Conservation (phyloP, 2,888 invertebrate genomes). For the Diadegma fenestrale region DNA sequence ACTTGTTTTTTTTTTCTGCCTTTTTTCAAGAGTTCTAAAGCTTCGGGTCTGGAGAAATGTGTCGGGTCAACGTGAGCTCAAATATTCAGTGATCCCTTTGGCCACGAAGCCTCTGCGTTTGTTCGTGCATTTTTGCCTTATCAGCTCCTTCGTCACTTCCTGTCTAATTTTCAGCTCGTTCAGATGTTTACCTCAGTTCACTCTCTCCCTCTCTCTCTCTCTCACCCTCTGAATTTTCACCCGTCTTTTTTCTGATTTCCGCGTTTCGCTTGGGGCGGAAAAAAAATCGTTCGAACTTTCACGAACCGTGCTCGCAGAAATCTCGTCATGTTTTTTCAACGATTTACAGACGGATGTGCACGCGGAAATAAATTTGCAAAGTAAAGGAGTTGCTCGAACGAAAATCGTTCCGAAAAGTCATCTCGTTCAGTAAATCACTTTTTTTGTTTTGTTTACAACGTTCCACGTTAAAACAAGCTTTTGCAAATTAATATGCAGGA, state of each 20-base stretch:
- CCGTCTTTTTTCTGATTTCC: neutral
- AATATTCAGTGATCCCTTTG: slow-evolving; percentile 57
- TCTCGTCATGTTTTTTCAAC: slow-evolving; percentile 38
- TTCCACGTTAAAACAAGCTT: neutral
- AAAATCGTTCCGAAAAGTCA: slow-evolving; percentile 6
- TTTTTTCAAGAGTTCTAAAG: slow-evolving; percentile 4
- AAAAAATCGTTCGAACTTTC: slow-evolving; percentile 26
- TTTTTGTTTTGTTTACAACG: neutral
- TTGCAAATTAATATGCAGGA: neutral
- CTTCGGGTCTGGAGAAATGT: slow-evolving; percentile 44
- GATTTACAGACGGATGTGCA: slow-evolving; percentile 43
- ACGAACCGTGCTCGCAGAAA: neutral
- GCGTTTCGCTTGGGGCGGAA: neutral
- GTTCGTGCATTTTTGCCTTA: slow-evolving; percentile 19
- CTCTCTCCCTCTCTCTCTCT: neutral
- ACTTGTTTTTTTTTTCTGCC: neutral
- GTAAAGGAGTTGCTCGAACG: neutral
- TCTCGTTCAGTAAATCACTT: slow-evolving; percentile 11
- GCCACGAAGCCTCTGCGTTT: neutral
- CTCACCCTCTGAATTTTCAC: no score
- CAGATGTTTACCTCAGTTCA: neutral
- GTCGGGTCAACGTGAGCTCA: slow-evolving; percentile 46
- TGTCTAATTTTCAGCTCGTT: slow-evolving; percentile 11
- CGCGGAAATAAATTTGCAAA: slow-evolving; percentile 5
- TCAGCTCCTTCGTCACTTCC: slow-evolving; percentile 20